Base-by-base conservation (phyloP, 2,113 vertebrate species). In the Acanthochromis polyacanthus region DNA sequence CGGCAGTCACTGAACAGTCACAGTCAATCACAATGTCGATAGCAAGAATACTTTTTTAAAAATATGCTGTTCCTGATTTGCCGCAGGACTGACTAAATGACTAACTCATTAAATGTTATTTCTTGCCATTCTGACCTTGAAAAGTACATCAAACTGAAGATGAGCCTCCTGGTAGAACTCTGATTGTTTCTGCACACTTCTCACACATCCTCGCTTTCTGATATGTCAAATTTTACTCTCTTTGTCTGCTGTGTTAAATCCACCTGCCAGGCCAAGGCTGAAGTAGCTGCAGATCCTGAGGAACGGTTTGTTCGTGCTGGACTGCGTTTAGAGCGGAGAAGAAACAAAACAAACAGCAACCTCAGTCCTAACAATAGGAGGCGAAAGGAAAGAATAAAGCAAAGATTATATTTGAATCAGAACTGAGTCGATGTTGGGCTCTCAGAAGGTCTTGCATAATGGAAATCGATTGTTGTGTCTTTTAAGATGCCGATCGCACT, bases 401-500 rank as follows among this genome's bases (percentile, higher is more conserved):
- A 72, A 63, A 64, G 28, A 63, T 50, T 46, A 43, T 9, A 67
- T 69, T 12, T 72, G 11, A 83, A 68, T 76, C 28, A 15, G 19
- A 66, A 40, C 0, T 28, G 16, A 85, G 46, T 82, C 22, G 0
- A 40, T 69, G 10, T 4, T 23, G 36, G 61, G 36, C 81, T 61
- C 23, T 60, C 45, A 71, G 50, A 75, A 84, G 61, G 53, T 65
- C 53, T 74, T 19, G 2, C 28, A 45, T 57, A 62, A 72, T 40
- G 25, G 22, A 72, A 73, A 80, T 69, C 12, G n/a, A 82, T 83
- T 46, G 45, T 20, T 43, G 11, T 67, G 40, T 71, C 63, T 74
- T 86, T 81, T 64, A 75, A 71, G 62, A 75, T 9, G 10, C 22
- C 12, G n/a, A 84, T 76, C 52, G n/a, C 48, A 25, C 46, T 65